phyloP scores from a whole-genome alignment of 2,888 invertebrate species.

The Morpho helenor region DNA sequence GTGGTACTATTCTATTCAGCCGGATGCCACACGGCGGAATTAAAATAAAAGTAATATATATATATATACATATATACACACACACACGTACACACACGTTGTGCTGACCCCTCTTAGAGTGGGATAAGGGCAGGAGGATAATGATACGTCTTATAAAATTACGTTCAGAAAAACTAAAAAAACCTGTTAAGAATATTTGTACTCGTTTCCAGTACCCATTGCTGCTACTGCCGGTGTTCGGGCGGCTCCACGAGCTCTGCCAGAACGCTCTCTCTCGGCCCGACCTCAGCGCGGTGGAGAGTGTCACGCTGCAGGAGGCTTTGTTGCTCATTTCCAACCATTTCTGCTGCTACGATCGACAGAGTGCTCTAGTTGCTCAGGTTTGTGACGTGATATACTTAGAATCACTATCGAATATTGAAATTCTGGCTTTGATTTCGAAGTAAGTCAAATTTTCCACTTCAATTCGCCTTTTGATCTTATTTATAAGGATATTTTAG shows the following conservation, averaged over 20 bases:
- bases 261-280: conserved; percentile 84
- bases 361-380: conserved; percentile 71
- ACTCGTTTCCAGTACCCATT: conserved; percentile 81
- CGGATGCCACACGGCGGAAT: too few species aligned
- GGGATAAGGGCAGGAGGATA: too few species aligned
- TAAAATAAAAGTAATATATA: too few species aligned
- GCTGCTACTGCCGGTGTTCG: conserved; percentile 91
- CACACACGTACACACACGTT: too few species aligned
- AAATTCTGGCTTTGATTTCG: not conserved
- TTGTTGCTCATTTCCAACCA: conserved; percentile 92
- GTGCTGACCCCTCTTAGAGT: too few species aligned
- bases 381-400: conserved; percentile 19
- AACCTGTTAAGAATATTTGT: too few species aligned
- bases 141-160: too few species aligned
- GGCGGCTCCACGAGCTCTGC: conserved; percentile 88
- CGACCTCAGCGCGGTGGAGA: conserved; percentile 89
- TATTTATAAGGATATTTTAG: not conserved
- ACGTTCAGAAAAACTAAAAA: too few species aligned
- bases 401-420: too few species aligned
- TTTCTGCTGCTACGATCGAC: conserved; percentile 91
- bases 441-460: not conserved
- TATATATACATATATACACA: too few species aligned
- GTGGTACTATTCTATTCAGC: too few species aligned
- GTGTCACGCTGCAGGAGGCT: conserved; percentile 89
- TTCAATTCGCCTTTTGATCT: not conserved